These are phyloP conservation scores for Ibycter americanus DNA, from an alignment of 2,797 vertebrate genomes.

Conservation along the genomic window DNA sequence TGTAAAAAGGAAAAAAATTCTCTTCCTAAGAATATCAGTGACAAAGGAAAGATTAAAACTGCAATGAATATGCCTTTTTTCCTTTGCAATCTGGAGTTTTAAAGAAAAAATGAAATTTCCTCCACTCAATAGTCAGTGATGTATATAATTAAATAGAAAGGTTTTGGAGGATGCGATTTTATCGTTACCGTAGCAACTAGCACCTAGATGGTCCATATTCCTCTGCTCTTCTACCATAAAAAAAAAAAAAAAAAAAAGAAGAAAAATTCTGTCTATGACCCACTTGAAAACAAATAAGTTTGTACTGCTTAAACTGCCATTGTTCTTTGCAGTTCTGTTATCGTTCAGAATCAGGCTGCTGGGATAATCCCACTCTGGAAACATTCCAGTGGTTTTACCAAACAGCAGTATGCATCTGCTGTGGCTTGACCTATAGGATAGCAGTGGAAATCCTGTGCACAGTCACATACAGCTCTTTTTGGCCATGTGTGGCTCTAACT, in stretches of 20 bases:
- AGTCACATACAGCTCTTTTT: neutral
- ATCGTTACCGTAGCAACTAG: slow-evolving; percentile 32
- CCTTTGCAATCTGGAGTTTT: neutral
- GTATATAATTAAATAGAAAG: slow-evolving; percentile 54
- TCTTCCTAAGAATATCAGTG: neutral
- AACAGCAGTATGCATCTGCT: neutral
- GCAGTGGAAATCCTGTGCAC: neutral
- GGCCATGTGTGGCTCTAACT: neutral
- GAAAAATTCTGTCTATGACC: neutral
- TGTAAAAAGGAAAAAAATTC: neutral
- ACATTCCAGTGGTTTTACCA: neutral
- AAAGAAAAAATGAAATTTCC: slow-evolving; percentile 12
- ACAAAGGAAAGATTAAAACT: neutral
- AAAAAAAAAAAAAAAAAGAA: neutral
- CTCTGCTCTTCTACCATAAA: neutral
- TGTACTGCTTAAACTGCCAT: neutral
- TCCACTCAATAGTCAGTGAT: neutral
- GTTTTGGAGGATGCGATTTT: slow-evolving; percentile 20
- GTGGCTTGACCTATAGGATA: neutral
- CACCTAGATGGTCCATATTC: slow-evolving; percentile 11
- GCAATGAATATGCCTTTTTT: neutral
- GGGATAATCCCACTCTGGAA: neutral
- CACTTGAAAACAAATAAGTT: slow-evolving; percentile 20
- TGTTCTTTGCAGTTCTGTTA: neutral
- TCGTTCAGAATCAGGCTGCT: neutral